Conservation (phyloP, 2,888 invertebrate species). For the Pseudococcus jackbeardsleyi region DNA sequence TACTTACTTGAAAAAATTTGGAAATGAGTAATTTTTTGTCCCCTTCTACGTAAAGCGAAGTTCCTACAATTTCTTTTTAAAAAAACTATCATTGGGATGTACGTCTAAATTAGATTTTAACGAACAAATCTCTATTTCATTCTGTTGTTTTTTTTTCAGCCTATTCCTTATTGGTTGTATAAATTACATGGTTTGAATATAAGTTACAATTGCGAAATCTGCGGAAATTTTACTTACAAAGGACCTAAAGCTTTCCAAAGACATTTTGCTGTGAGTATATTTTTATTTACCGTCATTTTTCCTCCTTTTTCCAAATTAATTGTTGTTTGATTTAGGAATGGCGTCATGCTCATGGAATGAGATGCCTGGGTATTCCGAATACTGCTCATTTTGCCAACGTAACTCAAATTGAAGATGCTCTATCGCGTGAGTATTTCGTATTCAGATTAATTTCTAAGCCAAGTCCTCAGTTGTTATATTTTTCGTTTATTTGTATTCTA, state of each 20-base stretch:
- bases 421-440: conserved; percentile 73
- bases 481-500: conserved; percentile 70
- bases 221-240: conserved; percentile 98
- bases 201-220: conserved; percentile 99
- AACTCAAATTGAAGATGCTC: conserved; percentile 97
- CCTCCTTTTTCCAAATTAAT: conserved; percentile 64
- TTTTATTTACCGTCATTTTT: conserved; percentile 15
- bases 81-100: background rate
- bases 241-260: conserved; percentile 99
- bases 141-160: conserved; percentile 69
- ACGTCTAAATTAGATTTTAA: too few species aligned
- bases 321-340: conserved; percentile 72
- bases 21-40: too few species aligned
- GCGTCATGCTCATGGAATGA: conserved; percentile 74
- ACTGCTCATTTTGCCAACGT: conserved; percentile 99
- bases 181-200: conserved; percentile 99
- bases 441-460: background rate
- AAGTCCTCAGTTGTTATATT: background rate
- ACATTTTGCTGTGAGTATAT: conserved; percentile 83
- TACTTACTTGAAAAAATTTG: too few species aligned
- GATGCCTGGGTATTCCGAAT: conserved; percentile 97
- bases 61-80: background rate
- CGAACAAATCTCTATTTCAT: too few species aligned
- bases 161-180: conserved; percentile 97
- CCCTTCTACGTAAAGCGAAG: too few species aligned